A percentile compares a stretch with the other conserved stretches of the same genome.
phyloP scores from a whole-genome alignment of 92 coral and sea anemone species.

The Metridium senile region DNA sequence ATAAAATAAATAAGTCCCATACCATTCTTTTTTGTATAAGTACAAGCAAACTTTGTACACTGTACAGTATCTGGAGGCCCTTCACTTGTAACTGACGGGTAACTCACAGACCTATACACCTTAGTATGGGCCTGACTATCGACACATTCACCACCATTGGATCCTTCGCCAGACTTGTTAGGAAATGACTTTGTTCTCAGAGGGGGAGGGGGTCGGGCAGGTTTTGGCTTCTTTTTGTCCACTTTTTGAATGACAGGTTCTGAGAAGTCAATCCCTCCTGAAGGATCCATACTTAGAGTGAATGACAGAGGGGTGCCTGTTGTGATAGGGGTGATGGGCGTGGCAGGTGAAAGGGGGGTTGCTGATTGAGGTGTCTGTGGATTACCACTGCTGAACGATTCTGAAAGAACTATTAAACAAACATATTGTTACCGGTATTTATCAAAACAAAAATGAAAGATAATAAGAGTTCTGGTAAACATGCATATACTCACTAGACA shows the following conservation, averaged over 20 bases:
- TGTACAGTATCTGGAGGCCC: constrained; percentile 82
- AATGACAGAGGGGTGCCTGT: constrained; percentile 72
- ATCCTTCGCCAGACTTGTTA: constrained; percentile 28
- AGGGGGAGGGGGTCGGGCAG: constrained; percentile 79
- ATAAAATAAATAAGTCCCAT: not conserved
- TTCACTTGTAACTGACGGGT: constrained; percentile 22
- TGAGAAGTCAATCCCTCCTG: constrained; percentile 48
- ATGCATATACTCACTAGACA: constrained; percentile 62
- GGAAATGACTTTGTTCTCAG: constrained; percentile 44
- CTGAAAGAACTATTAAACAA: constrained; percentile 50
- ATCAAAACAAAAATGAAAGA: not conserved
- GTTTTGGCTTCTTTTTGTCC: constrained; percentile 60
- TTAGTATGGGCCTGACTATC: constrained; percentile 40
- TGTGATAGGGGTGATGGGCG: constrained; percentile 66
- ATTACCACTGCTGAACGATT: constrained; percentile 34
- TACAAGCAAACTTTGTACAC: constrained; percentile 86
- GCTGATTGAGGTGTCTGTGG: constrained; percentile 15
- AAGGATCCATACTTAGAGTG: constrained; percentile 52
- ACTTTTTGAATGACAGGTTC: constrained; percentile 40
- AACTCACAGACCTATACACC: constrained; percentile 49
- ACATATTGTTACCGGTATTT: not conserved
- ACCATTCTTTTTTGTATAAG: constrained; percentile 96
- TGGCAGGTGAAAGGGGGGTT: constrained; percentile 51
- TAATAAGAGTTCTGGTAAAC: not conserved
- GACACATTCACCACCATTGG: constrained; percentile 51